phyloP scores from a whole-genome alignment of 2,113 vertebrate species.

The Semnornis frantzii region DNA sequence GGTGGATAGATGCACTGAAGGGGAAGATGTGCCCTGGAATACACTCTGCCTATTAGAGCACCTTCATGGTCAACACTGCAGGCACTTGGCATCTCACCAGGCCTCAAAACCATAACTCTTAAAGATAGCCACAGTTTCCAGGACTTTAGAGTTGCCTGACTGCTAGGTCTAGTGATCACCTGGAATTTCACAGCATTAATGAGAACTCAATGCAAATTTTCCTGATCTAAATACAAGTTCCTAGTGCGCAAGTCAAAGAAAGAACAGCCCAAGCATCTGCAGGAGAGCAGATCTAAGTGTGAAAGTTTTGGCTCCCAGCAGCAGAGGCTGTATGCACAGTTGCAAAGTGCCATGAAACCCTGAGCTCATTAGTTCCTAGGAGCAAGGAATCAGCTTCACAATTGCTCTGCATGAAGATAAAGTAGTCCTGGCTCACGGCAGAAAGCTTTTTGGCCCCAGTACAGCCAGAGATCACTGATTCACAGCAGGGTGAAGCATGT shows the following conservation, averaged over 20 bases:
- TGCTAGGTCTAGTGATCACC: not conserved
- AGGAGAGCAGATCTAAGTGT: not conserved
- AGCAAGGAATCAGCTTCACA: not conserved
- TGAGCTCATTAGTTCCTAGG: not conserved
- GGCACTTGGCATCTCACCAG: not conserved
- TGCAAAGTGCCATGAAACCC: not conserved
- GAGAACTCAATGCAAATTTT: not conserved
- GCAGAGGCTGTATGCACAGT: not conserved
- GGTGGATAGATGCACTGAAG: not conserved
- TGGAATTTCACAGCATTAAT: not conserved
- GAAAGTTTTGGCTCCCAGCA: not conserved
- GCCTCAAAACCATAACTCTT: not conserved
- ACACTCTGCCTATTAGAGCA: not conserved
- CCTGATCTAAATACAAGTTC: not conserved
- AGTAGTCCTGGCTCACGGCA: accelerated
- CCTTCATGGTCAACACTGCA: not conserved
- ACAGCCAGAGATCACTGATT: not conserved
- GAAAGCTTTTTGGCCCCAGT: not conserved
- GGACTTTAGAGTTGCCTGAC: not conserved
- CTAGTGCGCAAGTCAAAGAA: not conserved
- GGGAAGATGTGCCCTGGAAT: not conserved
- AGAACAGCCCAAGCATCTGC: not conserved
- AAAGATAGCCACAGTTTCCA: not conserved
- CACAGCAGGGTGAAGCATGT: not conserved
- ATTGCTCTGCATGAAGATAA: not conserved